Conservation (phyloP, 2,113 vertebrate genomes). For the Salminus brasiliensis region DNA sequence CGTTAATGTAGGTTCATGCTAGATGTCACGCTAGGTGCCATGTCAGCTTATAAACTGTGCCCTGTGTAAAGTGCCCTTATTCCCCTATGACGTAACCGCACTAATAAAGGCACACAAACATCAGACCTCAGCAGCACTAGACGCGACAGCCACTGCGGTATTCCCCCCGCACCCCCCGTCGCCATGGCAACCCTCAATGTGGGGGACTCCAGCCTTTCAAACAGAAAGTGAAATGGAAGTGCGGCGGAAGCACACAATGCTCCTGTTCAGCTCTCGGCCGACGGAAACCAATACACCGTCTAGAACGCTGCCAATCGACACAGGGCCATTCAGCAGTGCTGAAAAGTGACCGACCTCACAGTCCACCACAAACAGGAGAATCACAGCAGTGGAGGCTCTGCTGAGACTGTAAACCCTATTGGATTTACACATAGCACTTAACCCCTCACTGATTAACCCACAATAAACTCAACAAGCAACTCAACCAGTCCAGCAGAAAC, state of each 20-base stretch:
- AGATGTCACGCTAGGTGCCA: no score
- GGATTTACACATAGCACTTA: background rate
- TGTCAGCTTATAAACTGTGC: no score
- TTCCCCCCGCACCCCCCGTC: background rate
- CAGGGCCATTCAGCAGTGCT: background rate
- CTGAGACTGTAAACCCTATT: background rate
- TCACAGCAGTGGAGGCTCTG: background rate
- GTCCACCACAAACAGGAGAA: background rate
- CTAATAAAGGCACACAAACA: background rate
- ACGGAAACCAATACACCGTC: slow-evolving; percentile 22
- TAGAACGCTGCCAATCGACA: background rate
- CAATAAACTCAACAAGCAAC: no score
- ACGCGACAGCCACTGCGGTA: background rate
- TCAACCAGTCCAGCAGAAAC: no score
- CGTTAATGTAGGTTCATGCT: no score
- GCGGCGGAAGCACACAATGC: background rate
- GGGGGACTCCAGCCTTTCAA: slow-evolving; percentile 3
- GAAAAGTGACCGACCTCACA: background rate
- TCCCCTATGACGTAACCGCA: background rate
- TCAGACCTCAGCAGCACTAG: background rate
- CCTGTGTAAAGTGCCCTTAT: background rate
- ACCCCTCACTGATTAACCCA: background rate
- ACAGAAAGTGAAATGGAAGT: background rate
- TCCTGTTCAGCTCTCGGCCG: background rate
- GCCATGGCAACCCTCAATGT: background rate